These are phyloP conservation scores for Cheirogaleus medius DNA, from an alignment of 2,113 vertebrate genomes.

Conservation along the genomic window DNA sequence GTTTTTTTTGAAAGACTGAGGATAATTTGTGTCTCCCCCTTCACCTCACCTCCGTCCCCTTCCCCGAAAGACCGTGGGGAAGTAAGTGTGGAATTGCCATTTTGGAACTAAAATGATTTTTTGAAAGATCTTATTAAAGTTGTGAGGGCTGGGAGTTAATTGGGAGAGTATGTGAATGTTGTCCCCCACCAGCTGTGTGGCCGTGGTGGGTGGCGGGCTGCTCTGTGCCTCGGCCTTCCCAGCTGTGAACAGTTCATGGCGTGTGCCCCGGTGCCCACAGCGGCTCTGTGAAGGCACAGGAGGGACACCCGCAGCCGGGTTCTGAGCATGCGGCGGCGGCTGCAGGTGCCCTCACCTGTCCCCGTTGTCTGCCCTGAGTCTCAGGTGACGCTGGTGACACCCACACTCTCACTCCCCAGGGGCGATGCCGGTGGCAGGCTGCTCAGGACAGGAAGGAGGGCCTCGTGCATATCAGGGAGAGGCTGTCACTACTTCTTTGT, in stretches of 20 bases:
- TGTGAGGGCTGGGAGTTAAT: not conserved
- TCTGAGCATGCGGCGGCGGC: not conserved
- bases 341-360: not conserved
- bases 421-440: not conserved
- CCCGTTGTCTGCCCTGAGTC: not conserved
- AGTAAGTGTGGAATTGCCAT: not conserved
- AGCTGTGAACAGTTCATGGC: not conserved
- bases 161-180: not conserved
- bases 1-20: not conserved
- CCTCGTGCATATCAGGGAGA: rapidly evolving
- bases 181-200: not conserved
- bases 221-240: not conserved
- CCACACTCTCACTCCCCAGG: not conserved
- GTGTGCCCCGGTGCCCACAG: not conserved
- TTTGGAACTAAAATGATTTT: not conserved
- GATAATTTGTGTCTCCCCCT: not conserved
- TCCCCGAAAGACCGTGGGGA: not conserved
- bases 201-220: not conserved
- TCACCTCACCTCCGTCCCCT: rapidly evolving
- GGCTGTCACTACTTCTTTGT: rapidly evolving
- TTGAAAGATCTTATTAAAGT: not conserved
- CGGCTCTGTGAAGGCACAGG: not conserved
- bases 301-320: not conserved
- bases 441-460: not conserved
- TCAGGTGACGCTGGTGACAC: not conserved